A percentile compares a stretch with the other conserved stretches of the same genome.
These are phyloP conservation scores for Latrodectus geometricus DNA, from an alignment of 1,140 invertebrate species.

Conservation along the genomic window DNA sequence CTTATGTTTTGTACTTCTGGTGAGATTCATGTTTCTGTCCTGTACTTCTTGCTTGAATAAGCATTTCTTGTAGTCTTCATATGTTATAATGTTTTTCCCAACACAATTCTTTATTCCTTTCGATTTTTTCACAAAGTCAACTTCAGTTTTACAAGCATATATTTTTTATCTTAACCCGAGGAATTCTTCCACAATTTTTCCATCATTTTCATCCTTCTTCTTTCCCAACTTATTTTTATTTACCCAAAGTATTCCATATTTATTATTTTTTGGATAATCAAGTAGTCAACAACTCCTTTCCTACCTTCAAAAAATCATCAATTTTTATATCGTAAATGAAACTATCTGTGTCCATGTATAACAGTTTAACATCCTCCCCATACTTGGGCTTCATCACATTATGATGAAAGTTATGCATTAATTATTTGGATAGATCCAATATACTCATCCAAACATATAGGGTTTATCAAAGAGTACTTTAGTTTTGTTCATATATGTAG, in stretches of 20 bases:
- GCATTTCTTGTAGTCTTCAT: not conserved
- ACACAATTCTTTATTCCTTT: constrained; percentile 26
- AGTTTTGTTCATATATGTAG: constrained; percentile 35
- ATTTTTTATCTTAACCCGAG: constrained; percentile 68
- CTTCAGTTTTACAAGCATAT: constrained; percentile 5
- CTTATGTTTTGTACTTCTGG: not conserved
- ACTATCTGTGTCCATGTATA: constrained; percentile 62
- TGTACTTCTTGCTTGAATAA: not conserved
- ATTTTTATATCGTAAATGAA: constrained; percentile 62
- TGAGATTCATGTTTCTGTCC: no score
- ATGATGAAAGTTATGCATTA: no score
- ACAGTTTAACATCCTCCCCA: constrained; percentile 52
- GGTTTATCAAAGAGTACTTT: constrained; percentile 63
- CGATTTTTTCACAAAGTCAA: not conserved
- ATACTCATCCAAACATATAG: no score
- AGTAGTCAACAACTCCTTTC: constrained; percentile 25
- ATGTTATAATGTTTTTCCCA: not conserved
- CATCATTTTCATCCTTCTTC: constrained; percentile 71
- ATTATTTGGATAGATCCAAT: not conserved
- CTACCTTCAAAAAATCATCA: constrained; percentile 54
- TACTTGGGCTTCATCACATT: constrained; percentile 58
- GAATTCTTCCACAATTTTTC: constrained; percentile 68
- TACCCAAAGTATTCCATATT: constrained; percentile 52
- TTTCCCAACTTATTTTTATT: constrained; percentile 72
- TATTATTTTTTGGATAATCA: constrained; percentile 57